Evolutionary conservation across 1,140 invertebrate species (phyloP).

Genomic region (Anthonomus grandis): DNA sequence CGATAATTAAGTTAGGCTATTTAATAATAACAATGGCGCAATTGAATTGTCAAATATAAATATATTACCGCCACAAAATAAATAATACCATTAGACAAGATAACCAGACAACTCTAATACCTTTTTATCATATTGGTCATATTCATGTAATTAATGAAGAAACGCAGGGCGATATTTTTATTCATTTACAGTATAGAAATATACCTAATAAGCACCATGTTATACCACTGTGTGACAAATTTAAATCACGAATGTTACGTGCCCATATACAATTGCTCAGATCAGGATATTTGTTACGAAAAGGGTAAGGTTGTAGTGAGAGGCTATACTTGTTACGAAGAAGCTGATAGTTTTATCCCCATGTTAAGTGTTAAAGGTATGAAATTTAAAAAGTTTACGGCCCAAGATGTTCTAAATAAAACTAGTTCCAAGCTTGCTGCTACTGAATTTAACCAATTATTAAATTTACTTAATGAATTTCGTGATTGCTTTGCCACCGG

Average conservation of each 20-base stretch:
- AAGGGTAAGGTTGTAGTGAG: not conserved
- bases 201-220: not conserved
- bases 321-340: not conserved
- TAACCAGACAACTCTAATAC: too few relatives aligned
- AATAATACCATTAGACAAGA: not conserved
- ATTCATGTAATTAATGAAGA: not conserved
- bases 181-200: not conserved
- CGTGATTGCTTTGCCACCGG: constrained; percentile 1
- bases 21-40: not conserved
- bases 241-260: not conserved
- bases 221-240: constrained; percentile 2
- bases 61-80: not conserved
- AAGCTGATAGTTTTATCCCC: not conserved
- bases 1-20: not conserved
- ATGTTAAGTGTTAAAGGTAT: not conserved
- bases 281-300: too few relatives aligned
- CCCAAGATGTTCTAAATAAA: not conserved
- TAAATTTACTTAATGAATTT: not conserved
- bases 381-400: not conserved
- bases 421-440: not conserved
- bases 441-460: too few relatives aligned
- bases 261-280: not conserved
- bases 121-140: not conserved
- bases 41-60: not conserved
- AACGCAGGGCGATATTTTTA: not conserved